Evolutionary conservation across 2,888 invertebrate species (phyloP).

Genomic region (Trachelus troglodyta): DNA sequence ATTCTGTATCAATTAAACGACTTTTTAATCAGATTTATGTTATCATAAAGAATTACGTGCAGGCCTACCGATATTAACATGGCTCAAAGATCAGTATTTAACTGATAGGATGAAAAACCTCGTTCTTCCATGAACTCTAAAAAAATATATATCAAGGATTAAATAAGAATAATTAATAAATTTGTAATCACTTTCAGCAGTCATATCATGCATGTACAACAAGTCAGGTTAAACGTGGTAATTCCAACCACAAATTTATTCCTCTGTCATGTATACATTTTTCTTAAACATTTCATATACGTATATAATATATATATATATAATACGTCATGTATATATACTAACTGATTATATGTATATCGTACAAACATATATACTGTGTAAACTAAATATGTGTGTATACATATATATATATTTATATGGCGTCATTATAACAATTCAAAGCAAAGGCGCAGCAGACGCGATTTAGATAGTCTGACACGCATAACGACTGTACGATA

Average conservation of each 20-base stretch:
- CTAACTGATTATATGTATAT: constrained; percentile 25
- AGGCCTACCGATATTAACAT: not conserved
- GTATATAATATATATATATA: constrained; percentile 1
- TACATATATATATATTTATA: not conserved
- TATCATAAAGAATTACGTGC: not conserved
- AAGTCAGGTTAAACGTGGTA: not conserved
- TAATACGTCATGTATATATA: not conserved
- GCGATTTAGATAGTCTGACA: not conserved
- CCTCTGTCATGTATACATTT: not conserved
- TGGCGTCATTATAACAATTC: not conserved
- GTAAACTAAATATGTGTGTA: not conserved
- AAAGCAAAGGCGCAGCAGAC: not conserved
- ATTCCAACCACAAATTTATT: not conserved
- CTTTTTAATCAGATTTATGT: not conserved
- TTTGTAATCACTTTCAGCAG: not conserved
- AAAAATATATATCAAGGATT: not conserved
- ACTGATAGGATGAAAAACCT: not conserved
- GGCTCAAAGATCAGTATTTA: not conserved
- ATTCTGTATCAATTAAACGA: not conserved
- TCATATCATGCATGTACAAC: not conserved
- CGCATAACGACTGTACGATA: not conserved
- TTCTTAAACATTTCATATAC: not conserved
- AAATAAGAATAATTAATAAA: not conserved
- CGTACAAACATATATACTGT: constrained; percentile 29
- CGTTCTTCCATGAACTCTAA: not conserved